Evolutionary conservation across 2,113 vertebrate species (phyloP).

Genomic region (Pluvianellus socialis): DNA sequence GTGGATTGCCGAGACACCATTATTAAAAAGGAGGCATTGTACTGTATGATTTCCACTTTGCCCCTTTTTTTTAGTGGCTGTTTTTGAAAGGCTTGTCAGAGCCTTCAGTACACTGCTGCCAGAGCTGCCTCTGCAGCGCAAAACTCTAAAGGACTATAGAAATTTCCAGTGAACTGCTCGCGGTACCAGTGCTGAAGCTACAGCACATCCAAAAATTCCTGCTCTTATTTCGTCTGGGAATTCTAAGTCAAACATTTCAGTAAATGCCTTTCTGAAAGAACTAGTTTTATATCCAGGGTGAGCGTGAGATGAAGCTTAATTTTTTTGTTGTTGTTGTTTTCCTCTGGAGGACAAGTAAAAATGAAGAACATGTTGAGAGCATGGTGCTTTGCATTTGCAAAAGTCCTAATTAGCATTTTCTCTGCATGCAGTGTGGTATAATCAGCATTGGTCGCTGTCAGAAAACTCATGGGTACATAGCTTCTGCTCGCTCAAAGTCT

Average conservation of each 20-base stretch:
- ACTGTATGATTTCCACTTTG: neutral
- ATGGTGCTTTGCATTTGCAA: slow-evolving; percentile 55
- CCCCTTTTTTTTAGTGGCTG: neutral
- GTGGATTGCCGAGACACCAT: neutral
- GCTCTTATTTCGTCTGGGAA: slow-evolving; percentile 15
- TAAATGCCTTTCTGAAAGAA: slow-evolving; percentile 60
- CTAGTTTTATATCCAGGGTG: slow-evolving; percentile 15
- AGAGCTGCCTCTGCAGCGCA: neutral
- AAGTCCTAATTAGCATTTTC: slow-evolving; percentile 70
- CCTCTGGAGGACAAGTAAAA: slow-evolving; percentile 44
- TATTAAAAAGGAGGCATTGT: neutral
- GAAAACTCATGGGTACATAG: slow-evolving; percentile 22
- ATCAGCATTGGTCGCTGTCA: slow-evolving; percentile 38
- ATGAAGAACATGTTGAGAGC: slow-evolving; percentile 29
- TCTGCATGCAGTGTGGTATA: slow-evolving; percentile 6
- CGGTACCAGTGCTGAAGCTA: neutral
- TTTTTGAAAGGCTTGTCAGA: neutral
- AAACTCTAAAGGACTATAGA: neutral
- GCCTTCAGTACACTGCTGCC: neutral
- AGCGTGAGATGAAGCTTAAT: slow-evolving; percentile 70
- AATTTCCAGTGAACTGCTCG: neutral
- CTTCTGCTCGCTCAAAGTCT: neutral
- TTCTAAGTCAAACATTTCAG: slow-evolving; percentile 9
- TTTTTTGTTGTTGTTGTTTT: slow-evolving; percentile 56
- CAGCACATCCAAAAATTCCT: neutral